Conservation (phyloP, 2,888 invertebrate genomes). For the Diplazon laetatorius region DNA sequence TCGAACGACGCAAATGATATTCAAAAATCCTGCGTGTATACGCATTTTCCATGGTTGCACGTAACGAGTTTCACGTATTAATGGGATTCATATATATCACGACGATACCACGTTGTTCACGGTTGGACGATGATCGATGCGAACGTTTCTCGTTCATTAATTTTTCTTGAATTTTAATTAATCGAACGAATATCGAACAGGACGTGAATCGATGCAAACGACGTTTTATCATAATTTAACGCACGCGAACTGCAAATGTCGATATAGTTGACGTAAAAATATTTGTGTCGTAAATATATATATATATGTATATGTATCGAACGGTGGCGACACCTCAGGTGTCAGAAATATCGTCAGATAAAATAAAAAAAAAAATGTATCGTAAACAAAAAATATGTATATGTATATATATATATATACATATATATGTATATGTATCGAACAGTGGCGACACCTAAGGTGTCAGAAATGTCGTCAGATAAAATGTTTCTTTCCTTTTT, state of each 20-base stretch:
- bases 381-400: neutral
- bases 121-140: constrained; percentile 46
- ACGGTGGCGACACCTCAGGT: constrained; percentile 20
- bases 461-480: constrained; percentile 34
- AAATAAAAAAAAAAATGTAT: neutral
- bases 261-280: constrained; percentile 20
- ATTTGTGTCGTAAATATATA: neutral
- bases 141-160: constrained; percentile 33
- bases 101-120: constrained; percentile 30
- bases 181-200: constrained; percentile 29
- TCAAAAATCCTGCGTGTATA: constrained; percentile 30
- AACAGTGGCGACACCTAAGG: constrained; percentile 21
- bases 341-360: constrained; percentile 31
- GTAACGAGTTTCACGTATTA: neutral
- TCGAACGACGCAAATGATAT: constrained; percentile 17
- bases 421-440: neutral
- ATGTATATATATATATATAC: neutral
- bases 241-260: constrained; percentile 17
- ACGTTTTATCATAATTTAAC: neutral
- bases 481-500: too few relatives aligned
- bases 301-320: neutral
- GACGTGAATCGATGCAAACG: constrained; percentile 16
- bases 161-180: constrained; percentile 41
- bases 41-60: constrained; percentile 1
- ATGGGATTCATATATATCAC: neutral